Evolutionary conservation across 2,797 vertebrate species (phyloP).

Genomic region (Lindbergichthys nudifrons): DNA sequence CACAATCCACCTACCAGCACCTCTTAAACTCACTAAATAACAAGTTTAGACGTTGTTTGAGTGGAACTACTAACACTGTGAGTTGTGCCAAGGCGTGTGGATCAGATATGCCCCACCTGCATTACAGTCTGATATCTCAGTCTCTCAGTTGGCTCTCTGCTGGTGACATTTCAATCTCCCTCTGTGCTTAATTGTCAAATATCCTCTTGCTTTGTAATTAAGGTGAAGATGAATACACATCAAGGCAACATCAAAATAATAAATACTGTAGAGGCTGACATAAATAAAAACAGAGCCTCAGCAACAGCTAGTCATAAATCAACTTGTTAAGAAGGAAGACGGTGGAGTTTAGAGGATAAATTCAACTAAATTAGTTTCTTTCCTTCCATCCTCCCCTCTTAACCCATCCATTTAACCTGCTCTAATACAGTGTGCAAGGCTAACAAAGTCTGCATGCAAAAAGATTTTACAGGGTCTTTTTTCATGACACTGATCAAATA

Average conservation of each 20-base stretch:
- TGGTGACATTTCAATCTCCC: conserved; percentile 43
- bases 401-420: conserved; percentile 30
- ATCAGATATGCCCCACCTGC: conserved; percentile 16
- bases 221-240: conserved; percentile 34
- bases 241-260: conserved; percentile 31
- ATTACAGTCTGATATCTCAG: conserved; percentile 9
- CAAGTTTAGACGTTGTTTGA: background rate
- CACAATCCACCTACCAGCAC: background rate
- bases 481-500: background rate
- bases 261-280: background rate
- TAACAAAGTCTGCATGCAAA: conserved; percentile 13
- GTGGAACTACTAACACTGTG: background rate
- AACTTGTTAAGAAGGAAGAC: conserved; percentile 52
- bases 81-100: background rate
- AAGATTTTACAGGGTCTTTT: conserved; percentile 5
- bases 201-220: conserved; percentile 42
- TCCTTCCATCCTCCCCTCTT: conserved; percentile 1
- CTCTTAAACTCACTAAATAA: background rate
- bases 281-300: conserved; percentile 25
- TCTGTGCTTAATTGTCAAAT: conserved; percentile 25
- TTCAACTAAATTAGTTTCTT: conserved; percentile 40
- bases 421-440: conserved; percentile 26
- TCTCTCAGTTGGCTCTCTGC: conserved; percentile 28
- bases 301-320: conserved; percentile 62
- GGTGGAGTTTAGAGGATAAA: conserved; percentile 54